Base-by-base conservation (phyloP, 2,113 vertebrate genomes). In the Podilymbus podiceps region DNA sequence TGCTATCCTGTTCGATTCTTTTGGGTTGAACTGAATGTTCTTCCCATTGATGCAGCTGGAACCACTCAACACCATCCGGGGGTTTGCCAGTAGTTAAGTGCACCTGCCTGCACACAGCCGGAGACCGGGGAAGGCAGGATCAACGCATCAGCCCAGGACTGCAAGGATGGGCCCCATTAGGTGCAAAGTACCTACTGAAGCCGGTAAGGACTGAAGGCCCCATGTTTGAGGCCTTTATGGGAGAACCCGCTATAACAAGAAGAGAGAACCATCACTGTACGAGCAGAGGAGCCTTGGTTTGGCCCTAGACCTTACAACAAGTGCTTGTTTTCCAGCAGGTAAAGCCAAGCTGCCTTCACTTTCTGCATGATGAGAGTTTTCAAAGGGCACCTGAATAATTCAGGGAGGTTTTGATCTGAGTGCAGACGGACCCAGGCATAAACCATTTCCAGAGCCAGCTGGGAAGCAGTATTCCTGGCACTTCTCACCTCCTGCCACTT, bases 311-410 rank as follows among this genome's bases (percentile, higher is more conserved):
- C 64, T 93, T 94, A 97, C 78, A 89, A 92, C 62, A 76, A 94
- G 59, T 22, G 13, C 89, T 94, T 96, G 75, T 91, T 97, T 97
- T 95, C 93, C 89, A 95, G 59, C 47, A 92, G 56, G 78, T 84
- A 90, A 90, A 96, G 91, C 88, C 95, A 97, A 94, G 85, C 66
- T 94, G 84, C 89, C 85, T 90, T 90, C 81, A 59, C 94, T 87
- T 95, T 71, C 92, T 96, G 75, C 66, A 89, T 50, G 89, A 93
- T 74, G 77, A 95, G 72, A 79, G 85, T 86, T 95, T 97, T 96
- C 95, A 96, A 99, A 98, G 97, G 97, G 93, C 84, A 95, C 82
- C 95, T 99, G 98, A 99, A 99, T 99, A 98, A 99, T 99, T 99
- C 94, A 99, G 98, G 92, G 73, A 91, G 82, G 92, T 96, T 98